Conservation (phyloP, 2,113 vertebrate genomes). For the Gasterosteus aculeatus region DNA sequence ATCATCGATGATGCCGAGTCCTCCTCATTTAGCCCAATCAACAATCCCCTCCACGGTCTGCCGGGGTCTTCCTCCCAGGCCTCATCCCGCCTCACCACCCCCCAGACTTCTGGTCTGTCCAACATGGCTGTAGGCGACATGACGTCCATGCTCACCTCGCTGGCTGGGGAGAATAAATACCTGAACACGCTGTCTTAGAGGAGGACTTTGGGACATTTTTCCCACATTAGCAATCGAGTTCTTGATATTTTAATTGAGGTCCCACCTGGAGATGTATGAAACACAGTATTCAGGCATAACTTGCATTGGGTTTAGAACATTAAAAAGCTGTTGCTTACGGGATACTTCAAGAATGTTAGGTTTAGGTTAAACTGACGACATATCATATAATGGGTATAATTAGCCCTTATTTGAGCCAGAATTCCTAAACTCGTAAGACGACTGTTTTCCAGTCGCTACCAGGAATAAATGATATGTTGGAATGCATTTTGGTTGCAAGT, state of each 20-base stretch:
- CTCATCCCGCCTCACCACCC: slow-evolving; percentile 82
- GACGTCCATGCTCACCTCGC: slow-evolving; percentile 92
- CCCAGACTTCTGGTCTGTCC: slow-evolving; percentile 81
- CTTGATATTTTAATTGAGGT: slow-evolving; percentile 20
- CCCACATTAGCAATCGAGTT: slow-evolving; percentile 39
- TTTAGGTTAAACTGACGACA: slow-evolving; percentile 1
- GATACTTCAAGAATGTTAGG: slow-evolving; percentile 13
- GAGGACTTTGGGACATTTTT: slow-evolving; percentile 14
- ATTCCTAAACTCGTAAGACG: slow-evolving; percentile 1
- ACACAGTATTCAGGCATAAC: background rate
- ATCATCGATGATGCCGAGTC: slow-evolving; percentile 93
- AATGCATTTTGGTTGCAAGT: slow-evolving; percentile 19
- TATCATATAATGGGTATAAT: slow-evolving; percentile 18
- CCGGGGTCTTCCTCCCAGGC: slow-evolving; percentile 77
- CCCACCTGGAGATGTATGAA: slow-evolving; percentile 15
- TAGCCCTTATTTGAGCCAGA: slow-evolving; percentile 9
- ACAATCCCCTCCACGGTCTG: slow-evolving; percentile 69
- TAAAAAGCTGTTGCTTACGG: slow-evolving; percentile 16
- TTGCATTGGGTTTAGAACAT: slow-evolving; percentile 21
- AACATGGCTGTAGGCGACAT: slow-evolving; percentile 99
- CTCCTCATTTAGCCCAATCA: slow-evolving; percentile 79
- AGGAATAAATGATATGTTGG: slow-evolving; percentile 29
- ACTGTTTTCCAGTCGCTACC: slow-evolving; percentile 15
- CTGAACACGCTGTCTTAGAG: slow-evolving; percentile 89
- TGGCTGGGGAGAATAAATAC: slow-evolving; percentile 95